Conservation (phyloP, 2,113 vertebrate species). For the Cebidichthys violaceus region DNA sequence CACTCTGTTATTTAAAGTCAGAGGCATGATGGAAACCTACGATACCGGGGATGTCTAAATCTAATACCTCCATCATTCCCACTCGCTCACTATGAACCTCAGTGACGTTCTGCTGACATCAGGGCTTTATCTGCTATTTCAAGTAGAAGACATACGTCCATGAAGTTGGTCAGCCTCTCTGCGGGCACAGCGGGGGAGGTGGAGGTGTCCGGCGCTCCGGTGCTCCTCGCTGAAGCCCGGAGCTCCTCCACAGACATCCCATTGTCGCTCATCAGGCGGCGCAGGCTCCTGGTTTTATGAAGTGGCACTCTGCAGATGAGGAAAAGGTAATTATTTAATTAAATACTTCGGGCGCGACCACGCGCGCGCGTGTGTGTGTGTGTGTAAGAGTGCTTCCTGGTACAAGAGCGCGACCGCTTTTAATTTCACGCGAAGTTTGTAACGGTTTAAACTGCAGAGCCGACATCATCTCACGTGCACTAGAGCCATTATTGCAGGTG, state of each 20-base stretch:
- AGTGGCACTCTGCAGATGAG: constrained; percentile 83
- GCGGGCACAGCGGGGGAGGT: constrained; percentile 43
- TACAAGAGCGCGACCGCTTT: too few relatives aligned
- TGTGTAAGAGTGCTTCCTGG: neutral
- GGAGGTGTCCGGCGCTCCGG: neutral
- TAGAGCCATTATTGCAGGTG: too few relatives aligned
- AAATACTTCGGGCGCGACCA: too few relatives aligned
- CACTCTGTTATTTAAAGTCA: neutral
- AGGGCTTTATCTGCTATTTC: neutral
- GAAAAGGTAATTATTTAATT: neutral
- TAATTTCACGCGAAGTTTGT: neutral
- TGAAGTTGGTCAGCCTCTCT: constrained; percentile 87
- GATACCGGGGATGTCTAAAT: too few relatives aligned
- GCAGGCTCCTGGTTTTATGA: constrained; percentile 74
- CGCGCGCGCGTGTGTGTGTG: too few relatives aligned
- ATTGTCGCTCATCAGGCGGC: constrained; percentile 73
- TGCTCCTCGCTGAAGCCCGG: constrained; percentile 37
- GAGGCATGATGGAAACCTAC: neutral
- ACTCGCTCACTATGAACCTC: too few relatives aligned
- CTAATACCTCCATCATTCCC: neutral
- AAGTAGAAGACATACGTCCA: constrained; percentile 83
- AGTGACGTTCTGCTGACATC: neutral
- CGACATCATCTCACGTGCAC: too few relatives aligned
- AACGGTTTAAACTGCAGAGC: too few relatives aligned
- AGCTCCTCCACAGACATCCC: constrained; percentile 77